Percentiles rank a stretch among this genome's conserved stretches.
Evolutionary conservation across 2,888 invertebrate species (phyloP).

Genomic region (Drosophila multiciliata): DNA sequence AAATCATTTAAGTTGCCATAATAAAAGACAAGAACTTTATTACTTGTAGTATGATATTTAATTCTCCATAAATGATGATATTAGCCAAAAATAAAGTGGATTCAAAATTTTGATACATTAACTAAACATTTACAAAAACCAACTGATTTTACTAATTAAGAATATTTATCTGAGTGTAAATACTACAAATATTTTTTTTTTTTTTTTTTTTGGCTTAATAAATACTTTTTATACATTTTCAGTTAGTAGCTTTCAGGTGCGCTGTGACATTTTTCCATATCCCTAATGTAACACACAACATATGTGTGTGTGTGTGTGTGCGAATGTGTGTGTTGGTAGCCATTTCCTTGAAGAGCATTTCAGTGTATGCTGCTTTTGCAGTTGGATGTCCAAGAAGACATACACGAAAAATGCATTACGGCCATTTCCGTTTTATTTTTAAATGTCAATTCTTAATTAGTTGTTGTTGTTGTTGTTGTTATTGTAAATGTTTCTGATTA

Average conservation of each 20-base stretch:
- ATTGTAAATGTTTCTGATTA: slow-evolving; percentile 47
- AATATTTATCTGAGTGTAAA: not conserved
- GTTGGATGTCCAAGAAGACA: slow-evolving; percentile 40
- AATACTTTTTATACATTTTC: not conserved
- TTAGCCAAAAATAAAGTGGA: not conserved
- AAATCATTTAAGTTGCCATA: not conserved
- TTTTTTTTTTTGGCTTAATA: not conserved
- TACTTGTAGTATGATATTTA: not conserved
- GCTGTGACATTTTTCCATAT: slow-evolving; percentile 34
- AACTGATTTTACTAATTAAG: too few relatives aligned
- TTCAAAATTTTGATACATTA: too few relatives aligned
- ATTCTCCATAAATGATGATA: not conserved
- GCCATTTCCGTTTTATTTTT: slow-evolving; percentile 22
- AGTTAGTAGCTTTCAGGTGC: slow-evolving; percentile 35
- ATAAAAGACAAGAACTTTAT: not conserved
- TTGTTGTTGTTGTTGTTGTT: slow-evolving; percentile 27
- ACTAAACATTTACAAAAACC: too few relatives aligned
- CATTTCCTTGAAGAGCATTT: slow-evolving; percentile 52
- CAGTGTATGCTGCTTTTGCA: slow-evolving; percentile 47
- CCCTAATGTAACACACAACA: slow-evolving; percentile 1
- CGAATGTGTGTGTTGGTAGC: slow-evolving; percentile 5
- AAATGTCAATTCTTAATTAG: slow-evolving; percentile 59
- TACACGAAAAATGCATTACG: slow-evolving; percentile 76
- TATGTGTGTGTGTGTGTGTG: slow-evolving; percentile 7
- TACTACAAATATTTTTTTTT: not conserved